Evolutionary conservation across 2,888 invertebrate species (phyloP).

Genomic region (Diadegma fenestrale): DNA sequence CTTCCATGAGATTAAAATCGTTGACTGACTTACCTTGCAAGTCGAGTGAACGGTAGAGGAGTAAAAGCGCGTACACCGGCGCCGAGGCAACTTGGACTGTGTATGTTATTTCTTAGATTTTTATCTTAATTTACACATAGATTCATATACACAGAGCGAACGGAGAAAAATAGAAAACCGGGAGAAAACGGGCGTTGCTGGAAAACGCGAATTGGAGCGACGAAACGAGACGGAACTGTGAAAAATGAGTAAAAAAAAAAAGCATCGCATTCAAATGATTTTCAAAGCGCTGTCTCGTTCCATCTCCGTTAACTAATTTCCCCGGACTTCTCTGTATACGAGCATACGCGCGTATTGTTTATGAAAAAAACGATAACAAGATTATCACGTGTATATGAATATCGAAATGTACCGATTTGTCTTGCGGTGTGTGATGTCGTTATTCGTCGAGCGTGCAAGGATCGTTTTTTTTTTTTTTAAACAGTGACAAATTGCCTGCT

Average conservation of each 20-base stretch:
- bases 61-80: constrained; percentile 60
- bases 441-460: constrained; percentile 65
- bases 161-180: constrained; percentile 4
- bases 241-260: not conserved
- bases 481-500: constrained; percentile 58
- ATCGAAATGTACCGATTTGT: constrained; percentile 24
- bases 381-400: constrained; percentile 11
- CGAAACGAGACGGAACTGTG: not conserved
- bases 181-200: not conserved
- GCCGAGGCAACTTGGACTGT: constrained; percentile 51
- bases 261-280: not conserved
- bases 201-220: not conserved
- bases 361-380: constrained; percentile 32
- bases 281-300: not conserved
- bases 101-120: constrained; percentile 1
- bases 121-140: not conserved
- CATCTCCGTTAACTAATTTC: not conserved
- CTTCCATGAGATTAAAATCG: constrained; percentile 50
- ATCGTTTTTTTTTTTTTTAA: constrained; percentile 31
- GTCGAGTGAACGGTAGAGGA: constrained; percentile 64
- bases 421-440: constrained; percentile 40
- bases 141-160: constrained; percentile 29
- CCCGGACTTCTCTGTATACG: not conserved
- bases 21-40: constrained; percentile 72
- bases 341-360: not conserved